Evolutionary conservation across 2,113 vertebrate species (phyloP).

Genomic region (Melanerpes aurifrons): DNA sequence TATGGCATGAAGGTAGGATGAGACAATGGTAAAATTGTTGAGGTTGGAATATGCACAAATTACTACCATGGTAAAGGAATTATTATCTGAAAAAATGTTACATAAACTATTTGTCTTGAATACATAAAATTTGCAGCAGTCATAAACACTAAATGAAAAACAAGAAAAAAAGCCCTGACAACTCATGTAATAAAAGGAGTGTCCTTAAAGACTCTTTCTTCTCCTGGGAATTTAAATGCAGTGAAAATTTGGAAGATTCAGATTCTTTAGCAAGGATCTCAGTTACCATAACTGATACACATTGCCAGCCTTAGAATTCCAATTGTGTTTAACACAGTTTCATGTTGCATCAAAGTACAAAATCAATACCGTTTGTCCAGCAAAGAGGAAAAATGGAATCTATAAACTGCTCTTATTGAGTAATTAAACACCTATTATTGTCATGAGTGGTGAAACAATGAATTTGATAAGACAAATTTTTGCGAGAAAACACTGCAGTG

Average conservation of each 20-base stretch:
- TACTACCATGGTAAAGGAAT: background rate
- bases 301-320: conserved; percentile 82
- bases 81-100: conserved; percentile 17
- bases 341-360: conserved; percentile 90
- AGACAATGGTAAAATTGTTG: conserved; percentile 27
- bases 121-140: background rate
- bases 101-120: conserved; percentile 10
- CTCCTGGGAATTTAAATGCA: conserved; percentile 16
- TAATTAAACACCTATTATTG: conserved; percentile 99
- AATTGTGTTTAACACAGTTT: conserved; percentile 96
- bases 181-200: conserved; percentile 36
- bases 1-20: background rate
- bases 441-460: conserved; percentile 93
- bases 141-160: background rate
- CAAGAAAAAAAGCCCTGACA: background rate
- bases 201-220: conserved; percentile 12
- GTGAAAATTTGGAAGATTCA: conserved; percentile 33
- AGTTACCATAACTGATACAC: conserved; percentile 78
- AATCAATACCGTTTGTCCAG: conserved; percentile 98
- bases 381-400: conserved; percentile 92
- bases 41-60: background rate
- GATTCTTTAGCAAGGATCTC: conserved; percentile 51
- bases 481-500: conserved; percentile 86
- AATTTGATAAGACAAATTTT: conserved; percentile 94
- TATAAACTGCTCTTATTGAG: conserved; percentile 98